Conservation (phyloP, 2,797 vertebrate genomes). For the Tinamus major region DNA sequence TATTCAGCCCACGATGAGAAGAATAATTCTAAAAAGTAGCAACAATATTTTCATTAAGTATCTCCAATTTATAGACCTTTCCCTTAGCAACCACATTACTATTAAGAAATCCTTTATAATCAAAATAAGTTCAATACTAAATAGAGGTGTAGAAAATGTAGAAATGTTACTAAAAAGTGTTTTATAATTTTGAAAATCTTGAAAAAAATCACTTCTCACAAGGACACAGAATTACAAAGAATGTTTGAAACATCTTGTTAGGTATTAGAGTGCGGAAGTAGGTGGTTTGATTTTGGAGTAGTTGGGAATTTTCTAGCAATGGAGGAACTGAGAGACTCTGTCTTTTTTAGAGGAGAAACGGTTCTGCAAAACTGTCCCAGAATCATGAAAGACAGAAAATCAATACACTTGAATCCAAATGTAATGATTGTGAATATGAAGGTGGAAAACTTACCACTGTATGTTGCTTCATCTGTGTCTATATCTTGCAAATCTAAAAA, state of each 20-base stretch:
- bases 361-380: background rate
- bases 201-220: background rate
- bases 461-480: conserved; percentile 47
- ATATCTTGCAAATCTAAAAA: conserved; percentile 66
- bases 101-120: background rate
- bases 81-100: background rate
- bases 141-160: background rate
- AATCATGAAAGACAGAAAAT: background rate
- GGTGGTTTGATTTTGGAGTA: background rate
- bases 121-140: background rate
- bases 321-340: background rate
- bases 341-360: background rate
- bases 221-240: background rate
- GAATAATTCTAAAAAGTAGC: background rate
- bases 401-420: background rate
- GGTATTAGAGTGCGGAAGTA: background rate
- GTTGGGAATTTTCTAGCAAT: background rate
- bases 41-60: conserved; percentile 21
- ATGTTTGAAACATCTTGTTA: background rate
- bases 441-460: conserved; percentile 23
- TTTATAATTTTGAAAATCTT: background rate
- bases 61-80: background rate
- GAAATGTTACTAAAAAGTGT: background rate
- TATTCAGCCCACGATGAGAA: background rate
- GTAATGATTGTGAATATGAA: background rate